phyloP scores from a whole-genome alignment of 2,888 invertebrate genomes.

The Drosophila barbarae region DNA sequence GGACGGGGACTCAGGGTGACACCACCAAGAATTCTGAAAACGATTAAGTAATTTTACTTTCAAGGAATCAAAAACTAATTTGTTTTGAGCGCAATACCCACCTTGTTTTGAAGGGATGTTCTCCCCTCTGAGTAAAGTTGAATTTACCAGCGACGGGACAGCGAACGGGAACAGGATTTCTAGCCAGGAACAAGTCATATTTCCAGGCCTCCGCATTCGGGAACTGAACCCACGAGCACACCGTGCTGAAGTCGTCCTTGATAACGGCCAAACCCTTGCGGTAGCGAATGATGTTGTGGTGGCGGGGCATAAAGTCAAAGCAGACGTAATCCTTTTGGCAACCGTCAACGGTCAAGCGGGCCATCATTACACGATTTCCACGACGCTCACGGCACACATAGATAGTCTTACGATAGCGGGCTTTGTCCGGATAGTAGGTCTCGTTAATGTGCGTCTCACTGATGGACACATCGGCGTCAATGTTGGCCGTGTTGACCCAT shows the following conservation, averaged over 20 bases:
- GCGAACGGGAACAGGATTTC: constrained; percentile 92
- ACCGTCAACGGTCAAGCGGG: constrained; percentile 96
- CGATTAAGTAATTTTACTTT: neutral
- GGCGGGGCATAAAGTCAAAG: constrained; percentile 96
- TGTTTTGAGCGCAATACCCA: constrained; percentile 42
- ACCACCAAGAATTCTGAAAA: constrained; percentile 91
- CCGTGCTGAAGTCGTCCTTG: constrained; percentile 93
- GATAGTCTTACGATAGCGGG: constrained; percentile 91
- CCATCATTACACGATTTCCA: constrained; percentile 96
- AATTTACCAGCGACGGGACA: constrained; percentile 99
- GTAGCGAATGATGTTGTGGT: constrained; percentile 96
- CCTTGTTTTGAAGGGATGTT: constrained; percentile 91
- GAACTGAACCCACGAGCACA: constrained; percentile 97
- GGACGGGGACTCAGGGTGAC: constrained; percentile 96
- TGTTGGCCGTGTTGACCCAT: constrained; percentile 98
- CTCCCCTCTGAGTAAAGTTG: constrained; percentile 94
- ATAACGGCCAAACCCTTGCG: constrained; percentile 93
- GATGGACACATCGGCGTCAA: constrained; percentile 95
- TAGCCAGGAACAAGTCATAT: constrained; percentile 90
- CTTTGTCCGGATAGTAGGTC: constrained; percentile 95
- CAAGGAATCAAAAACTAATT: neutral
- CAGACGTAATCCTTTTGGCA: constrained; percentile 98
- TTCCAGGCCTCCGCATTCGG: constrained; percentile 91
- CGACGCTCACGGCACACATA: constrained; percentile 96
- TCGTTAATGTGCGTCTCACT: constrained; percentile 98